Evolutionary conservation across 2,797 vertebrate species (phyloP), one percentile per base, ranked within the genome.

Genomic region (Acomys russatus): DNA sequence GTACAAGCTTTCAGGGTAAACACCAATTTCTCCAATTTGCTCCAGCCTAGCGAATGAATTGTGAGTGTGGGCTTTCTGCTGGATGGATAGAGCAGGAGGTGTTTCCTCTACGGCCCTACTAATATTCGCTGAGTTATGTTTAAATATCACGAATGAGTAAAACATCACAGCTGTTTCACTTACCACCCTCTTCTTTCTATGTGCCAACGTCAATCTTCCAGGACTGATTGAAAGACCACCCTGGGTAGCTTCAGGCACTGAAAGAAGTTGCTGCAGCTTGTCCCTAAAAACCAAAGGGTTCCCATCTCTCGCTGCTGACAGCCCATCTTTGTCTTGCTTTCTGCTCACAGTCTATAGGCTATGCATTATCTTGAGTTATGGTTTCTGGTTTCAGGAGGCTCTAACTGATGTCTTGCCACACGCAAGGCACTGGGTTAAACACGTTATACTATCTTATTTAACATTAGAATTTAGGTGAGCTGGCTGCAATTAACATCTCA

Each of bases 11-110:
- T 97, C 94, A 95, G 91, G 95, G 95, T 97, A 98, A 98, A 98
- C 96, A 98, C 98, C 97, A 96, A 86, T 98, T 98, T 98, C 98
- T 98, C 97, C 97, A 98, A 98, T 98, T 97, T 98, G 97, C 96
- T 98, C 66, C 76, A 97, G 96, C 96, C 97, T 83, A 79, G 92
- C 0, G 12, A 96, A 92, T 97, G 94, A 96, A 96, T 95, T 93
- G 91, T 82, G 96, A 92, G 91, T 95, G 94, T 96, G 84, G 77
- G 54, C 95, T 98, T 96, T 97, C 73, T 74, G 77, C 96, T 84
- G 54, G 92, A 49, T 92, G 56, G 94, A 79, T 78, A 66, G 54
- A 96, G 73, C 77, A 74, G 89, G 74, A 44, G 18, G 9, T 95
- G 61, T 92, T 93, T 88, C 66, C 70, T 92, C 14, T 87, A 94